Evolutionary conservation across 2,888 invertebrate genomes (phyloP), one percentile per base, ranked within the genome.

Genomic region (Xylota sylvarum): DNA sequence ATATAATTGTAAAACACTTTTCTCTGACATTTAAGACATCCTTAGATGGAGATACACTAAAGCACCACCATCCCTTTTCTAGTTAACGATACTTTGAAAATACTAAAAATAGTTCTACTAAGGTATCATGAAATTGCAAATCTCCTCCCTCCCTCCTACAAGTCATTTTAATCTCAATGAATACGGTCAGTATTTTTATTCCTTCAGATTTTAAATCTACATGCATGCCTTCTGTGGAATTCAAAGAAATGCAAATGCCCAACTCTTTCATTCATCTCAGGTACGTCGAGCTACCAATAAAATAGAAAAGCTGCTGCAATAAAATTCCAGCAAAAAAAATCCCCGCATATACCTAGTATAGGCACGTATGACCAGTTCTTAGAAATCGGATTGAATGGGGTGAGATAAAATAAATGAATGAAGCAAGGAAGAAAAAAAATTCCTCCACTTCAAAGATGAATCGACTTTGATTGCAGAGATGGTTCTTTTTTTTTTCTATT

Each of bases 351-450:
- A 46, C 1, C 10, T 1, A 4, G 12, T 3, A n/a, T 5, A 17
- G 10, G 9, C 4, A 50, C 0, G 19, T 64, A 69, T 48, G 78
- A 46, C 78, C 46, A 70, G 52, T 37, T 62, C 78, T 55, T 23
- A 78, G 79, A 46, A 72, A 72, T 72, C 48, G 55, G 64, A 72
- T 79, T 72, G 79, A 70, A 79, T 43, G 79, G 64, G 72, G 70
- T 79, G 70, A 79, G 62, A 72, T 78, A 62, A 78, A 70, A 78
- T 78, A 78, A 78, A 78, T 70, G 78, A 78, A 78, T n/a, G 64
- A 32, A 32, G 6, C 3, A 23, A 23, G 2, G 12, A n/a, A n/a
- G 1, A 14, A 50, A 17, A 55, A 62, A 62, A 43, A 69, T 70
- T 52, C 19, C 48, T 69, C 50, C 67, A 70, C 55, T 72, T 55